Conservation (phyloP, 2,797 vertebrate species). For the Danio choprae region DNA sequence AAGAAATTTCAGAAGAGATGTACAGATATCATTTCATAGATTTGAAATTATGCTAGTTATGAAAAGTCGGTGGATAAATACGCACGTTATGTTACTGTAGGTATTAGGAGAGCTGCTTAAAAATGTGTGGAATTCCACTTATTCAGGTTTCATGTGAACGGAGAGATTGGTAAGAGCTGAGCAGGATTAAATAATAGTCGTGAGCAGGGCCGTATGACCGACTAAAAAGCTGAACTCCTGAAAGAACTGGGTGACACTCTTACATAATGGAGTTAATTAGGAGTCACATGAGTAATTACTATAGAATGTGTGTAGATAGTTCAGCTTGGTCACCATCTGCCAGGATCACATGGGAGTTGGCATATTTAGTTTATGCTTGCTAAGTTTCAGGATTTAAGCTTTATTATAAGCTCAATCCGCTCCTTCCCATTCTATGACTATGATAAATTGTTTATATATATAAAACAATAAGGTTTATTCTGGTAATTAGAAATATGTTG, state of each 20-base stretch:
- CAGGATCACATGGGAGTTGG: background rate
- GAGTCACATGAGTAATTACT: slow-evolving; percentile 21
- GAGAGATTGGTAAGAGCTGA: slow-evolving; percentile 43
- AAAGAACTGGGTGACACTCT: slow-evolving; percentile 24
- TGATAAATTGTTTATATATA: background rate
- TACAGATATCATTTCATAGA: background rate
- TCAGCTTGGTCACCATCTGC: background rate
- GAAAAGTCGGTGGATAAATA: background rate
- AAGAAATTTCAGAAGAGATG: background rate
- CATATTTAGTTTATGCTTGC: background rate
- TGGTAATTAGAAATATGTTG: too few relatives aligned
- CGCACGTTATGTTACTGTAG: background rate
- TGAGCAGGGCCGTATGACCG: slow-evolving; percentile 1
- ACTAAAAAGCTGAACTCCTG: background rate
- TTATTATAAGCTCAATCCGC: background rate
- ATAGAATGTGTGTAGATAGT: slow-evolving; percentile 14
- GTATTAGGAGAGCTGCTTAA: slow-evolving; percentile 18
- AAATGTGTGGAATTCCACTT: slow-evolving; percentile 51
- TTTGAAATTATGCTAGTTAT: background rate
- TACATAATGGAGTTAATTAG: slow-evolving; percentile 40
- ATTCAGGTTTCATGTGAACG: slow-evolving; percentile 43
- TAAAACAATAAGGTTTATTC: background rate
- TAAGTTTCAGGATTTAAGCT: background rate
- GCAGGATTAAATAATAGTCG: slow-evolving; percentile 51
- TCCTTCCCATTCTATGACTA: too few relatives aligned